Evolutionary conservation across 2,888 invertebrate species (phyloP).

Genomic region (Chaetoderma sp.): DNA sequence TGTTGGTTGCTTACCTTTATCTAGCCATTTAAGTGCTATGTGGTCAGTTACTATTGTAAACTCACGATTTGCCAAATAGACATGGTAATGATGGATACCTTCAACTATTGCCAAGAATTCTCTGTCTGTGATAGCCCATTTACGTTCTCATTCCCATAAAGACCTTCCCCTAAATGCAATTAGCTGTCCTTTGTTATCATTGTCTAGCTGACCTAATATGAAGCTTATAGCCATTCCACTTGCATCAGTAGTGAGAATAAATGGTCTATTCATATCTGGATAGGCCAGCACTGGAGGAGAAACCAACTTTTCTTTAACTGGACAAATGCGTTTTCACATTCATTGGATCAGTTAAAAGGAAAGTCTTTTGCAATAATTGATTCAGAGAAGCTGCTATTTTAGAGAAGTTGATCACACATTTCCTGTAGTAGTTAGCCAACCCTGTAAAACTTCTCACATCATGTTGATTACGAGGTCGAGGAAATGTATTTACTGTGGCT

Average conservation of each 20-base stretch:
- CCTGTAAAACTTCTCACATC: conserved; percentile 3
- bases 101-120: conserved; percentile 35
- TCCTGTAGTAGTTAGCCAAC: conserved; percentile 54
- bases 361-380: conserved; percentile 42
- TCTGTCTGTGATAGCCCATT: conserved; percentile 21
- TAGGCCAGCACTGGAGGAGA: conserved; percentile 15
- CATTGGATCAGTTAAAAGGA: conserved; percentile 42
- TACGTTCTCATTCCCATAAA: conserved; percentile 17
- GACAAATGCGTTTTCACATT: conserved; percentile 48
- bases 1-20: conserved; percentile 11
- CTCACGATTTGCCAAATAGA: conserved; percentile 22
- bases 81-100: conserved; percentile 25
- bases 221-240: conserved; percentile 27
- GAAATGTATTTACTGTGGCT: too few relatives aligned
- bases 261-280: conserved; percentile 20
- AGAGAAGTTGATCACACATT: conserved; percentile 53
- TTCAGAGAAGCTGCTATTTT: conserved; percentile 47
- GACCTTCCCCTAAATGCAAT: conserved; percentile 31
- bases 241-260: conserved; percentile 36
- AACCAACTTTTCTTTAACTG: conserved; percentile 41
- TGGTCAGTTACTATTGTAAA: conserved; percentile 37
- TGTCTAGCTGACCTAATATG: conserved; percentile 35
- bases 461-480: too few relatives aligned
- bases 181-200: conserved; percentile 29
- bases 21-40: conserved; percentile 23